These are phyloP conservation scores for Drosophila ezoana DNA, from an alignment of 2,888 invertebrate species.

Conservation along the genomic window DNA sequence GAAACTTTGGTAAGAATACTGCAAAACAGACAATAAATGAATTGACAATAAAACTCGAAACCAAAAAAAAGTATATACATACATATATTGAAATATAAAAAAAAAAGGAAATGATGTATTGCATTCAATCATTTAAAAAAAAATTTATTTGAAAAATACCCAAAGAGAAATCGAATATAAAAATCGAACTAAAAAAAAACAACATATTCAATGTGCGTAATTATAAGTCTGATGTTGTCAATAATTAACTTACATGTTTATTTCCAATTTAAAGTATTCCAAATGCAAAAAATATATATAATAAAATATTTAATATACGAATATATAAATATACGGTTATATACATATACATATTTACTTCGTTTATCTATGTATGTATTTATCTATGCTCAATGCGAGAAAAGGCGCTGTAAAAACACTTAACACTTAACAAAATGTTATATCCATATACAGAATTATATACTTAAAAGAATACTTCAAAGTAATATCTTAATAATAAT, in stretches of 20 bases:
- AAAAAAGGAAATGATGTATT: conserved; percentile 22
- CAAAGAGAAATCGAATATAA: conserved; percentile 14
- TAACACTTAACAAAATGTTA: conserved; percentile 57
- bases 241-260: conserved; percentile 69
- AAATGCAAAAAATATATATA: conserved; percentile 48
- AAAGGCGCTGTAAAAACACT: conserved; percentile 37
- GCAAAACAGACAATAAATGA: conserved; percentile 67
- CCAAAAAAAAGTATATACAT: conserved; percentile 13
- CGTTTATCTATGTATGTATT: conserved; percentile 53
- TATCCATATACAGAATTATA: conserved; percentile 60
- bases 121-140: conserved; percentile 36
- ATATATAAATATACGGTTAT: conserved; percentile 43
- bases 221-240: conserved; percentile 84
- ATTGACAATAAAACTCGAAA: conserved; percentile 64
- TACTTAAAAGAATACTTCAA: conserved; percentile 33
- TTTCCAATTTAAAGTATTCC: conserved; percentile 59
- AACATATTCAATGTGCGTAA: conserved; percentile 80
- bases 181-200: conserved; percentile 20
- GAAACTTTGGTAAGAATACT: conserved; percentile 44
- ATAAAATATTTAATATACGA: conserved; percentile 30
- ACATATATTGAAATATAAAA: conserved; percentile 17
- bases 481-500: conserved; percentile 40
- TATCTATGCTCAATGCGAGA: conserved; percentile 34
- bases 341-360: conserved; percentile 59
- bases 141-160: conserved; percentile 33